Evolutionary conservation across 2,797 vertebrate genomes (phyloP), one percentile per base, ranked within the genome.

Genomic region (Ptychadena robeensis): DNA sequence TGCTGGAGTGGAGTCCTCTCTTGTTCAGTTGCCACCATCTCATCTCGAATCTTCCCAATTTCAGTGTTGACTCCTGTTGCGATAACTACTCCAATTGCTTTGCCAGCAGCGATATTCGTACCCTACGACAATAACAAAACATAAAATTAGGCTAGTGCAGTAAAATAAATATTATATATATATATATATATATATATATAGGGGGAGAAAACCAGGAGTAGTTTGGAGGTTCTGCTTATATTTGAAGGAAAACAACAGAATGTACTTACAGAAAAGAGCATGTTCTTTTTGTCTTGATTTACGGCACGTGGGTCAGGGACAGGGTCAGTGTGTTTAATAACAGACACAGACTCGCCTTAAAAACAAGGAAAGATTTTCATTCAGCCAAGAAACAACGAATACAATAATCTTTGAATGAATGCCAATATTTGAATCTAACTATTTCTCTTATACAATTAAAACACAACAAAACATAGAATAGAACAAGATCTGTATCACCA

Each of bases 261-360:
- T 0, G 37, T 69, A 91, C 97, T 96, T 90, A 99, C 98, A 86
- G 97, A 99, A 89, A 99, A 99, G 38, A 99, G 95, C 98, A 99
- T 99, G 91, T 99, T 99, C 94, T 99, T 99, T 89, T 99, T 99
- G 90, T 99, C 98, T 86, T 99, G 98, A 88, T 99, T 99, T 83
- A 99, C 98, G 38, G 98, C 98, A 31, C 98, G 96, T 11, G 97
- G 98, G 90, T 99, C 98, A 4, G 98, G 98, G 44, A 99, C 97
- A 0, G 98, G 97, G 88, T 99, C 98, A 0, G 98, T 99, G 91
- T 99, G 98, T 90, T 99, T 99, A 88, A 99, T 99, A 86, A 99
- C 95, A 5, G 98, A 99, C 30, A 99, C 93, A 22, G 98, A 99
- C 87, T 99, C 98, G 81, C 98, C 98, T 98, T 69, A 53, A 86